Evolutionary conservation across 2,888 invertebrate genomes (phyloP), one percentile per base, ranked within the genome.

Genomic region (Aelia acuminata): DNA sequence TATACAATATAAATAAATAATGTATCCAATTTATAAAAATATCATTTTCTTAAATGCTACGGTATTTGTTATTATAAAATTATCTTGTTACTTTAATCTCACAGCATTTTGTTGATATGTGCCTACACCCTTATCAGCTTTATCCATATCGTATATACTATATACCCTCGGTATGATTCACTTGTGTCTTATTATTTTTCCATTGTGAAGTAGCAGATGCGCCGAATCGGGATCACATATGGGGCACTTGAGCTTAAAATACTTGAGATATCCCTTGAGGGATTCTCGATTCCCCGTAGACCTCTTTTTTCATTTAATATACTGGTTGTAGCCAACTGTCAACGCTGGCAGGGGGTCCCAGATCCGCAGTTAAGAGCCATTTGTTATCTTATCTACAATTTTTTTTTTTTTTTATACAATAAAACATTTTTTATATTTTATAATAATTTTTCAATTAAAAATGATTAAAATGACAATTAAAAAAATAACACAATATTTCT

Each of bases 181-280:
- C 48, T 26, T 84, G 35, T 26, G 26, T 20, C 26, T 49, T 31
- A 26, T 31, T 47, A 84, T 84, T 84, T 84, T 84, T 84, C 43
- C 84, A 84, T 84, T 49, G 26, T 84, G 47, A 48, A 31, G 48
- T 31, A 43, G 31, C 84, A 85, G 50, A 85, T 85, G 85, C 31
- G 85, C 50, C 31, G 85, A 85, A 85, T 85, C 53, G 47, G 53
- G 85, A 85, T 53, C 85, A 50, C 85, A 85, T 85, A 85, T 85
- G 85, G 85, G 53, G 53, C 85, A 85, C 85, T 85, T 85, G 85
- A 50, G 85, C 53, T 85, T 49, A 85, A 85, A 85, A 85, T 85
- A 85, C 85, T 85, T 85, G 49, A 31, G 85, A 35, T 85, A 39
- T 85, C 85, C 53, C 53, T 35, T n/a, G 22, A 20, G 85, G 85